Evolutionary conservation across 2,113 vertebrate genomes (phyloP), one percentile per base, ranked within the genome.

Genomic region (Takifugu bimaculatus): DNA sequence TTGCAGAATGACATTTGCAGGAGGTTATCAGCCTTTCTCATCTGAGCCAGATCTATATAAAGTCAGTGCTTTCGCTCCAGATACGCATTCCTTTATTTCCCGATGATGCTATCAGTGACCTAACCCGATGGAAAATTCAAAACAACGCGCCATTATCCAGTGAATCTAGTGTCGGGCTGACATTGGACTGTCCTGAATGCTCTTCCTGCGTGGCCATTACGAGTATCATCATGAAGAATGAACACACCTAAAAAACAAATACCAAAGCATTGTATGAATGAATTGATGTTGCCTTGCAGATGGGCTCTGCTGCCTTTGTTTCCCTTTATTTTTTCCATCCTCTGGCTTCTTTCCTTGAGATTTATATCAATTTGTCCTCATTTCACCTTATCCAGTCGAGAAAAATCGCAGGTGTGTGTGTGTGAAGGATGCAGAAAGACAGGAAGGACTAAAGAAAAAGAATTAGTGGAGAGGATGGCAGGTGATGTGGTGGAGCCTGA

Each of bases 351-450:
- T 81, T 76, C 63, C 73, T 74, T 47, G 39, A 54, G 72, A 80
- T 72, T 83, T 70, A 60, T 74, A 87, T 84, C 82, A 83, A 89
- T 92, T 91, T 90, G 87, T 91, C 75, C 86, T 90, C 82, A 88
- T 91, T 90, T 91, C 74, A 59, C 56, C 54, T 72, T 72, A 35
- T 81, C 61, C 56, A 63, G 77, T n/a, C 48, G 56, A 32, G 35
- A 50, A 39, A 65, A 61, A 61, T 50, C 15, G 25, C 35, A 50
- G 6, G 27, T 14, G 14, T 48, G 50, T 50, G 32, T 54, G 35
- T 63, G 49, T 26, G 50, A 48, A 69, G 50, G 60, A 64, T 27
- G 29, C 51, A 27, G 25, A 1, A 54, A 68, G 65, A 25, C 57
- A 27, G 47, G 53, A 29, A 43, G 29, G 43, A 45, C 3, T 57